These are phyloP conservation scores for Ataeniobius toweri DNA, from an alignment of 2,797 vertebrate species.

Conservation along the genomic window DNA sequence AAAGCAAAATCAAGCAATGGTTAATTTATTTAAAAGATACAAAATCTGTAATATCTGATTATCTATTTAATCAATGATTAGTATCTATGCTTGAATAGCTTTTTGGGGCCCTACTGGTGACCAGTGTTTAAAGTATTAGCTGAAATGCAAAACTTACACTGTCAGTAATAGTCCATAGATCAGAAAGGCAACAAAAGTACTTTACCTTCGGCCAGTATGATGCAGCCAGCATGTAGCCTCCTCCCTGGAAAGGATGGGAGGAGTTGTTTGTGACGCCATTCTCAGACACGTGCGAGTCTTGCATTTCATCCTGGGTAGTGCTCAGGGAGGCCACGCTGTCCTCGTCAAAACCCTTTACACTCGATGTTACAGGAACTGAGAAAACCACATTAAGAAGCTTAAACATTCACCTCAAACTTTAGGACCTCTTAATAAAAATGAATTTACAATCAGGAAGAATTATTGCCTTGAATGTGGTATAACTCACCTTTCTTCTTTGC, in stretches of 20 bases:
- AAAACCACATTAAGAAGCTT: slow-evolving; percentile 18
- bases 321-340: slow-evolving; percentile 95
- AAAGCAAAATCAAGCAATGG: background rate
- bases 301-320: slow-evolving; percentile 91
- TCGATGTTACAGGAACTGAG: slow-evolving; percentile 82
- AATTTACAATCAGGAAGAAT: background rate
- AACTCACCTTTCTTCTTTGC: slow-evolving; percentile 88
- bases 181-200: background rate
- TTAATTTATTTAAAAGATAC: background rate
- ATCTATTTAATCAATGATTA: background rate
- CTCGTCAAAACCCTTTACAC: slow-evolving; percentile 93
- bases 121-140: background rate
- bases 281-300: slow-evolving; percentile 89
- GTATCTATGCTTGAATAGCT: background rate
- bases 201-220: slow-evolving; percentile 98
- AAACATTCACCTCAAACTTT: background rate
- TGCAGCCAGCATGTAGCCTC: slow-evolving; percentile 94
- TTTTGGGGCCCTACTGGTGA: background rate
- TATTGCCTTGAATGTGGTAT: background rate
- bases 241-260: slow-evolving; percentile 87
- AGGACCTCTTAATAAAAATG: background rate
- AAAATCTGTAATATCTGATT: background rate
- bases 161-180: background rate
- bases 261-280: slow-evolving; percentile 89
- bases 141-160: background rate